phyloP scores from a whole-genome alignment of 53 echinoderm and acorn worm species.

The Patiria pectinifera region DNA sequence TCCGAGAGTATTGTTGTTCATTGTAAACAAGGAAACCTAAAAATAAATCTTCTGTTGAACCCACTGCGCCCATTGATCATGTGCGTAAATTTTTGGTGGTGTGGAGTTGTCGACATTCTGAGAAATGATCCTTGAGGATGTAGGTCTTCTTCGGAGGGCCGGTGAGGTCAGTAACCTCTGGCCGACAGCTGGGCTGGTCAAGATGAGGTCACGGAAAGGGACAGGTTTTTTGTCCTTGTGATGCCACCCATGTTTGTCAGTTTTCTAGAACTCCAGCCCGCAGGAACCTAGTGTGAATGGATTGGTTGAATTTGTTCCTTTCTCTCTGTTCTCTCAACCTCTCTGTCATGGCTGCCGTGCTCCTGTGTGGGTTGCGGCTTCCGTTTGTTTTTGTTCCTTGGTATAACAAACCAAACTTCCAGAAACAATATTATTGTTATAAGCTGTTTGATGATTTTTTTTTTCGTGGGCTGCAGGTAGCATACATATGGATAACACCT shows the following conservation, averaged over 20 bases:
- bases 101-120: background rate
- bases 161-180: conserved; percentile 19
- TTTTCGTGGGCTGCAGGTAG: background rate
- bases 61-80: background rate
- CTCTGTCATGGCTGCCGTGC: background rate
- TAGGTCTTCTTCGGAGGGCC: background rate
- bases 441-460: background rate
- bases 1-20: background rate
- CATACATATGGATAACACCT: conserved; percentile 16
- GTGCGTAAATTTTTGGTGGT: background rate
- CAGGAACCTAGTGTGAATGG: background rate
- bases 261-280: background rate
- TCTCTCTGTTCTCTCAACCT: background rate
- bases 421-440: conserved; percentile 31
- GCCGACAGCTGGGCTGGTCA: background rate
- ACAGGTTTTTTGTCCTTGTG: background rate
- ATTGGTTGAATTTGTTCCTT: background rate
- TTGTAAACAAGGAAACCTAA: background rate
- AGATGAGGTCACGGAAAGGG: background rate
- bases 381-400: conserved; percentile 12
- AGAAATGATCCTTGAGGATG: background rate
- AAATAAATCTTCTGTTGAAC: background rate
- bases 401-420: conserved; percentile 26
- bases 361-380: background rate
- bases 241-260: background rate